phyloP scores from a whole-genome alignment of 2,797 vertebrate species.

The Limnodromus scolopaceus region DNA sequence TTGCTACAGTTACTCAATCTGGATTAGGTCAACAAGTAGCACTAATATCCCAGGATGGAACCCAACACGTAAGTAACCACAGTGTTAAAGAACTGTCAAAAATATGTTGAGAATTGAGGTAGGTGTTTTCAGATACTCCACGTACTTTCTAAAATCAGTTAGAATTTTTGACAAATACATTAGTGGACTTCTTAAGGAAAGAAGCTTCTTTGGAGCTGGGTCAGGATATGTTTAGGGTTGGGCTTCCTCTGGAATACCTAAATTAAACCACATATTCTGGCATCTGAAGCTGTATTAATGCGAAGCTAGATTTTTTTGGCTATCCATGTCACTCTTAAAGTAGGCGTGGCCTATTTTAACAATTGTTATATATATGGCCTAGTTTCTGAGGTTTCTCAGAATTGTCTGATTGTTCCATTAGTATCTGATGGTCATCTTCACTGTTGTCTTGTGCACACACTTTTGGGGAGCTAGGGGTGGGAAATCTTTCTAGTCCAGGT shows the following conservation, averaged over 20 bases:
- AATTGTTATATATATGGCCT: not conserved
- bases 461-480: not conserved
- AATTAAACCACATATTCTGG: not conserved
- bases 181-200: not conserved
- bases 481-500: not conserved
- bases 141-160: not conserved
- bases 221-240: not conserved
- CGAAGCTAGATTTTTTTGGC: not conserved
- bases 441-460: not conserved
- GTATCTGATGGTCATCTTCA: not conserved
- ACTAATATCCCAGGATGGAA: slow-evolving; percentile 95
- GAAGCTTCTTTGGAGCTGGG: not conserved
- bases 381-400: not conserved
- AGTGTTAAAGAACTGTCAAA: not conserved
- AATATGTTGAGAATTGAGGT: not conserved
- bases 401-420: not conserved
- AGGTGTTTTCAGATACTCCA: not conserved
- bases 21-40: slow-evolving; percentile 92
- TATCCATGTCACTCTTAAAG: not conserved
- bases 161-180: not conserved
- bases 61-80: slow-evolving; percentile 88
- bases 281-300: not conserved
- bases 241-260: not conserved
- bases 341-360: not conserved
- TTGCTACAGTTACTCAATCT: slow-evolving; percentile 86